Evolutionary conservation across 92 coral and sea anemone genomes (phyloP), one percentile per base, ranked within the genome.

Genomic region (Paramuricea clavata): DNA sequence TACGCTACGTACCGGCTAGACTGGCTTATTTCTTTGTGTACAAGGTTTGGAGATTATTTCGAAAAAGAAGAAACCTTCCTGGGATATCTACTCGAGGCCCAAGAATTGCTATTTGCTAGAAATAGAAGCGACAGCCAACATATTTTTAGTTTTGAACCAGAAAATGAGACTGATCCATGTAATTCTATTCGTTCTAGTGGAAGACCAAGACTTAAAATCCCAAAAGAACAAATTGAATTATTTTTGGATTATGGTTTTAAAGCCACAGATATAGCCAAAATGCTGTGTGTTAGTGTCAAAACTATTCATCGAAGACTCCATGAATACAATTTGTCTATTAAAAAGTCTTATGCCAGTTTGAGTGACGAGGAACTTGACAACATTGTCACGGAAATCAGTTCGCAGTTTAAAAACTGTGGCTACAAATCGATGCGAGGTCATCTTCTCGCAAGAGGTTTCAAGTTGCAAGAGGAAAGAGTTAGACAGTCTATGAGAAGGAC

Each of bases 361-460:
- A 74, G 36, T 43, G 59, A 74, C n/a, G 81, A 74, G 22, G 62
- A 74, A 28, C 61, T 74, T 22, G 81, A 74, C 25, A 49, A 26
- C 35, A 50, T 44, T 43, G 59, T 74, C 35, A 26, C 21, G 61
- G 62, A 74, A 49, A 74, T 74, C 33, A 43, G 35, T 44, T 43
- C 61, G 8, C 42, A 89, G 64, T 89, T 89, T 78, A 75, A 73
- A 27, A 89, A 88, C 52, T 36, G 76, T 89, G 89, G 89, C 30
- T 84, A 84, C 76, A 84, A 85, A 69, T 50, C 65, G 19, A 89
- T 85, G 92, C 86, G 92, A 47, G 93, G 93, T 12, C 88, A 86
- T 75, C 88, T 90, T 35, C 70, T 85, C 12, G 61, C 92, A 25
- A 59, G 85, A 33, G 89, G 89, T 65, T 43, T 90, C 27, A 90